Evolutionary conservation across 2,797 vertebrate genomes (phyloP).

Genomic region (Scolopax bukidnonensis): DNA sequence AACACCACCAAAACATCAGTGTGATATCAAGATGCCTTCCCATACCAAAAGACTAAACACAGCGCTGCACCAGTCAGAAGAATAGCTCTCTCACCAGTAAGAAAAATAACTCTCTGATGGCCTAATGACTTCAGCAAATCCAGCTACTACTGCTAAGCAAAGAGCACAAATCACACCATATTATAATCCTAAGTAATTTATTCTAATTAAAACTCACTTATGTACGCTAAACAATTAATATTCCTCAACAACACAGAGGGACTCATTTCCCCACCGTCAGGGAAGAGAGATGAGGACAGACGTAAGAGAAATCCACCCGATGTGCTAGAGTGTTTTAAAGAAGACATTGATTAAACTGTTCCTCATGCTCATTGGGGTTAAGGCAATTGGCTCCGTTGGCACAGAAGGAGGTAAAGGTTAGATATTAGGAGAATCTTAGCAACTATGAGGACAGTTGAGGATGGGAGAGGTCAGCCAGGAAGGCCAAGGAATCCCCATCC

Average conservation of each 20-base stretch:
- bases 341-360: not conserved
- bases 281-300: not conserved
- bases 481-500: not conserved
- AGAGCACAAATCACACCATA: not conserved
- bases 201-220: not conserved
- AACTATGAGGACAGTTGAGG: not conserved
- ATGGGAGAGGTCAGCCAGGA: not conserved
- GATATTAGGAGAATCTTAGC: not conserved
- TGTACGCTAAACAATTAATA: not conserved
- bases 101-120: not conserved
- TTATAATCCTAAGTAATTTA: not conserved
- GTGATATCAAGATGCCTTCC: not conserved
- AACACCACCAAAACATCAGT: not conserved
- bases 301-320: not conserved
- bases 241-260: not conserved
- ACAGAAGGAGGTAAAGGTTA: not conserved
- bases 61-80: not conserved
- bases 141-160: not conserved
- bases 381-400: not conserved
- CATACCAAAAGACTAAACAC: not conserved
- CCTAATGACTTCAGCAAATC: not conserved
- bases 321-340: not conserved
- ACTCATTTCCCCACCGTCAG: not conserved
- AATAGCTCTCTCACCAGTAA: too few relatives aligned
- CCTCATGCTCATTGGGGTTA: not conserved